Percentiles rank a stretch among this genome's conserved stretches.
Evolutionary conservation across 2,888 invertebrate species (phyloP).

Genomic region (Gryllus longicercus): DNA sequence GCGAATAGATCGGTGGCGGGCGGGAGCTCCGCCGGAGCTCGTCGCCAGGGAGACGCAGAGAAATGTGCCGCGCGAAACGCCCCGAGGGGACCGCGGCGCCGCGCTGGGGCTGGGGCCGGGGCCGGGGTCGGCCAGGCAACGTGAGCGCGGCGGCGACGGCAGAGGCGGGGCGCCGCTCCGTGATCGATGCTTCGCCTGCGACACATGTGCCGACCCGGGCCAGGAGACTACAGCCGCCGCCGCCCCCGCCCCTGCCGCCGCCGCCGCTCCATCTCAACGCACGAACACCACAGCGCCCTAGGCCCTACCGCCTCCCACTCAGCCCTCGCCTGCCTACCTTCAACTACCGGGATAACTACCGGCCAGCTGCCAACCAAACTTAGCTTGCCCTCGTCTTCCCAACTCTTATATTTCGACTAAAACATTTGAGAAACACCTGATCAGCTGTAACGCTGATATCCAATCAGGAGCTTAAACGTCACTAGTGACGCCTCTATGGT

Average conservation of each 20-base stretch:
- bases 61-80: not conserved
- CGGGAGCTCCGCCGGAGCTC: too few relatives aligned
- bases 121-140: too few relatives aligned
- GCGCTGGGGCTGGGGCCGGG: not conserved
- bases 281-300: not conserved
- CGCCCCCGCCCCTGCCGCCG: not conserved
- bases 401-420: too few relatives aligned
- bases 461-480: too few relatives aligned
- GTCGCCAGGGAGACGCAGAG: not conserved
- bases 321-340: not conserved
- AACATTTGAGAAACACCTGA: too few relatives aligned
- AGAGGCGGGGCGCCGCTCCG: constrained; percentile 21
- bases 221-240: constrained; percentile 38
- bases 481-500: too few relatives aligned
- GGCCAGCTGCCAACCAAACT: too few relatives aligned
- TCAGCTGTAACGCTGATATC: too few relatives aligned
- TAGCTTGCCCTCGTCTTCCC: too few relatives aligned
- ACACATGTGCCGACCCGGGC: constrained; percentile 33
- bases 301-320: not conserved
- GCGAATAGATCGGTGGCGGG: too few relatives aligned
- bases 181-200: constrained; percentile 34
- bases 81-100: not conserved
- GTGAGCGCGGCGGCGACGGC: not conserved
- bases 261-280: not conserved
- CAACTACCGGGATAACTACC: too few relatives aligned